phyloP scores from a whole-genome alignment of 2,797 vertebrate genomes.

The Lacerta viridis region DNA sequence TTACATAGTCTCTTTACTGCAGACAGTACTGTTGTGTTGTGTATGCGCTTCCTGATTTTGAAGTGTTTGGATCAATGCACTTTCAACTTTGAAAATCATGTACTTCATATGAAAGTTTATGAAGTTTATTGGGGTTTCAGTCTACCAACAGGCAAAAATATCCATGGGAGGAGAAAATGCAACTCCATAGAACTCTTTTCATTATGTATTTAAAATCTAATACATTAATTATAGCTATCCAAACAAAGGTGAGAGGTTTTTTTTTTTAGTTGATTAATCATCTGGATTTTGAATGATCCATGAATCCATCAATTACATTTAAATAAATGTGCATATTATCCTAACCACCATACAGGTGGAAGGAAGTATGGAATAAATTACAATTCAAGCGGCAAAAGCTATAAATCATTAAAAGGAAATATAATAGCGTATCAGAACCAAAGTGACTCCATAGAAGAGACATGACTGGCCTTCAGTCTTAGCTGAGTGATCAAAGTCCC shows the following conservation, averaged over 20 bases:
- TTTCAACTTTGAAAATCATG: not conserved
- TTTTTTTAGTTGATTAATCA: not conserved
- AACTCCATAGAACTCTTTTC: not conserved
- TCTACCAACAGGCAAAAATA: not conserved
- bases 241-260: not conserved
- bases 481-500: not conserved
- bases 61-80: not conserved
- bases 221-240: not conserved
- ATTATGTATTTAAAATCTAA: not conserved
- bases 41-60: not conserved
- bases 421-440: not conserved
- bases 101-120: not conserved
- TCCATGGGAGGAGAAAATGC: not conserved
- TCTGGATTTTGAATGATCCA: not conserved
- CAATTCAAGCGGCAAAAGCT: not conserved
- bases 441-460: not conserved
- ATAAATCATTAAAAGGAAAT: not conserved
- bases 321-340: not conserved
- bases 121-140: not conserved
- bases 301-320: not conserved
- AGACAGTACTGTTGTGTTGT: not conserved
- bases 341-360: not conserved
- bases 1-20: not conserved
- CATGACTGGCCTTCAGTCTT: not conserved
- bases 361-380: not conserved